Conservation (phyloP, 2,113 vertebrate genomes). For the Vulpes vulpes region DNA sequence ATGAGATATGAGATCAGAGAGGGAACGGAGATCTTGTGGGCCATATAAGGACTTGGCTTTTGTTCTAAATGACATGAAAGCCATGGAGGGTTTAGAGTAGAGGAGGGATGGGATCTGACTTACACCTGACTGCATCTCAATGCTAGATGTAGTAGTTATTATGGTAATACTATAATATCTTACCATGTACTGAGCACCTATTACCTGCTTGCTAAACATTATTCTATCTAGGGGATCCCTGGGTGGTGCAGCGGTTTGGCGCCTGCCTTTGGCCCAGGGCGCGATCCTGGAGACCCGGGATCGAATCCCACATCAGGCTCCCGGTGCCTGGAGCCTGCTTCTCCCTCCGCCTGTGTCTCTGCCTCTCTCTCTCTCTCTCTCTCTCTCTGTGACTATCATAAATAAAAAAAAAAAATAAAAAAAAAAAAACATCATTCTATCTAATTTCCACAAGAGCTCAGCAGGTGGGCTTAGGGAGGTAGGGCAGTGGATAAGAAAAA, state of each 20-base stretch:
- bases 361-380: too few relatives aligned
- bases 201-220: not conserved
- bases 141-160: not conserved
- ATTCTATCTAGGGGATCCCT: not conserved
- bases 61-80: not conserved
- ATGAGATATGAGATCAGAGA: not conserved
- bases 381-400: too few relatives aligned
- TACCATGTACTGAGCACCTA: not conserved
- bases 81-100: not conserved
- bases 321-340: too few relatives aligned
- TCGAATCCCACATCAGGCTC: too few relatives aligned
- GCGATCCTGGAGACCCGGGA: too few relatives aligned
- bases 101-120: not conserved
- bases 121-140: too few relatives aligned
- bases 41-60: not conserved
- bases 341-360: too few relatives aligned
- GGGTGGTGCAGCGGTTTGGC: too few relatives aligned
- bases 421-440: not conserved
- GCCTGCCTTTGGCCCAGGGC: too few relatives aligned
- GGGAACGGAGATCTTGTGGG: not conserved
- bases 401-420: too few relatives aligned
- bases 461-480: not conserved
- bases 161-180: not conserved
- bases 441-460: not conserved
- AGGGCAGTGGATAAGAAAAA: not conserved